These are phyloP conservation scores for Cheilinus undulatus DNA, from an alignment of 2,113 vertebrate species.

Conservation along the genomic window DNA sequence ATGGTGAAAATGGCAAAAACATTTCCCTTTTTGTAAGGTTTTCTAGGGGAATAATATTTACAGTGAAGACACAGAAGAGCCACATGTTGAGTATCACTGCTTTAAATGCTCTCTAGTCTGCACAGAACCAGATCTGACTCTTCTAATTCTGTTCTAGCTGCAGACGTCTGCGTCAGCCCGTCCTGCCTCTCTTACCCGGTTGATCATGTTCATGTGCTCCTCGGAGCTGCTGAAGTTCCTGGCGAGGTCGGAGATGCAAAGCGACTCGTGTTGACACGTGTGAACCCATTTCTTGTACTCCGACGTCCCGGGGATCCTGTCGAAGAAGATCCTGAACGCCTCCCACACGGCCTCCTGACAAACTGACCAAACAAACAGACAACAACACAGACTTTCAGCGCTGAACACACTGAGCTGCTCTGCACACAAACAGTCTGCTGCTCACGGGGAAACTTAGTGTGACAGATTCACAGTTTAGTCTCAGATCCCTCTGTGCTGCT, in stretches of 20 bases:
- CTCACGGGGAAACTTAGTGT: neutral
- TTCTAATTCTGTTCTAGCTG: no score
- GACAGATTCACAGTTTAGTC: neutral
- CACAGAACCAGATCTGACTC: no score
- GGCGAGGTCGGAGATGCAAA: constrained; percentile 91
- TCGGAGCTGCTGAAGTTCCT: constrained; percentile 91
- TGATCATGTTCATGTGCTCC: constrained; percentile 89
- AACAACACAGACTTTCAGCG: neutral
- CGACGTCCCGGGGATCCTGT: constrained; percentile 89
- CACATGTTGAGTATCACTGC: no score
- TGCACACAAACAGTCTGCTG: neutral
- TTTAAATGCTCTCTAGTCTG: no score
- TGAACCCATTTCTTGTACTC: constrained; percentile 94
- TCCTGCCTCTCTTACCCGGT: constrained; percentile 77
- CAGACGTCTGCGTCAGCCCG: neutral
- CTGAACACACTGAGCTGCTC: neutral
- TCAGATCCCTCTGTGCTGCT: no score
- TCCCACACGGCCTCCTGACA: constrained; percentile 98
- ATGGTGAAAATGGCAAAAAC: no score
- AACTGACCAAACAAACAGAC: constrained; percentile 78
- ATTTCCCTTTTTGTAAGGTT: no score
- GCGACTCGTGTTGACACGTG: constrained; percentile 88
- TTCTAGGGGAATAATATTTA: no score
- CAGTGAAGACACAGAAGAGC: no score
- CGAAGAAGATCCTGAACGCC: constrained; percentile 93